Evolutionary conservation across 2,888 invertebrate genomes (phyloP).

Genomic region (Caenorhabditis plicata): DNA sequence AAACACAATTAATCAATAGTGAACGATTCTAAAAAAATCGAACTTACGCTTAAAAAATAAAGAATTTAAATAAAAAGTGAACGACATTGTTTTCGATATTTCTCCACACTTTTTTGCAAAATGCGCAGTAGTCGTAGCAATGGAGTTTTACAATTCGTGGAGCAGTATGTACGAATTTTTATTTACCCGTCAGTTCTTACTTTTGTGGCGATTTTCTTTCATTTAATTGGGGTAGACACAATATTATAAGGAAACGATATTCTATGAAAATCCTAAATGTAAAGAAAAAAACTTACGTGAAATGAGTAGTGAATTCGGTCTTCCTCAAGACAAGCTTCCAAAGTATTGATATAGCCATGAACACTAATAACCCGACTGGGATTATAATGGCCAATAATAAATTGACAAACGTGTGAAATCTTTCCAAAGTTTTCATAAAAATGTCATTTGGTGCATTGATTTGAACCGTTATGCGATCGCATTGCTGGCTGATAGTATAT

Average conservation of each 20-base stretch:
- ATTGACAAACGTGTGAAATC: slow-evolving; percentile 53
- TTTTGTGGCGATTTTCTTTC: background rate
- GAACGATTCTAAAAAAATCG: too few relatives aligned
- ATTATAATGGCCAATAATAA: slow-evolving; percentile 55
- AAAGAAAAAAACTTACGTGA: slow-evolving; percentile 31
- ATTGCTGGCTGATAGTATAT: slow-evolving; percentile 34
- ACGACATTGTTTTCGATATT: too few relatives aligned
- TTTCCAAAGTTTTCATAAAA: slow-evolving; percentile 45
- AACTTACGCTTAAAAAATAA: too few relatives aligned
- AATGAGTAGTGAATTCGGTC: slow-evolving; percentile 37
- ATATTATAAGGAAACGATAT: too few relatives aligned
- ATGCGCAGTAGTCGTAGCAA: too few relatives aligned
- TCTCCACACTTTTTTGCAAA: too few relatives aligned
- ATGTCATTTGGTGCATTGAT: slow-evolving; percentile 48
- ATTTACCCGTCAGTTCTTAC: background rate
- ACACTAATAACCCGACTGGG: slow-evolving; percentile 56
- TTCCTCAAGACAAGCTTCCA: slow-evolving; percentile 45
- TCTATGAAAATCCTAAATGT: too few relatives aligned
- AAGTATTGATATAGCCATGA: slow-evolving; percentile 56
- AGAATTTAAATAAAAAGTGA: too few relatives aligned
- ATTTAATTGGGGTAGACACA: background rate
- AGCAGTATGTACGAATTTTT: slow-evolving; percentile 1
- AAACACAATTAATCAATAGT: too few relatives aligned
- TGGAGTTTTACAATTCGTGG: too few relatives aligned
- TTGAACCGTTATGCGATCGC: slow-evolving; percentile 38